Evolutionary conservation across 2,888 invertebrate genomes (phyloP).

Genomic region (Mermis nigrescens): DNA sequence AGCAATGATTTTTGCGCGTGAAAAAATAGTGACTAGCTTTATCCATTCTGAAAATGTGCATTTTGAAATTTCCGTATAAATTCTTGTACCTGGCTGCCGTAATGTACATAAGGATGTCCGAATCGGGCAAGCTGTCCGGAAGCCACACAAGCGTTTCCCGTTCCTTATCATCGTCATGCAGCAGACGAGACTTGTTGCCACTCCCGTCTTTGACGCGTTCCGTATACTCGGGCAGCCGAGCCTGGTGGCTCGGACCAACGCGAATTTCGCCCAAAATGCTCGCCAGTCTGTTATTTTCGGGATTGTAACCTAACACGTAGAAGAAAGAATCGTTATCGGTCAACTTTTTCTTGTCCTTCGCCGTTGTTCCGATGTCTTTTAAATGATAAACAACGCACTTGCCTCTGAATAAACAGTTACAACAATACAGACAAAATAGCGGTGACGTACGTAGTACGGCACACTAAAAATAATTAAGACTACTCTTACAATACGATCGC

Average conservation of each 20-base stretch:
- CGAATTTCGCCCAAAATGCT: constrained; percentile 43
- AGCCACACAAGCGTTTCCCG: constrained; percentile 76
- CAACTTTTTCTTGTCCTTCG: constrained; percentile 28
- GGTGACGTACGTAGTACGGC: too few species aligned
- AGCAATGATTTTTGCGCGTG: too few species aligned
- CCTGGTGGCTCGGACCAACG: constrained; percentile 44
- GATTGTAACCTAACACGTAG: constrained; percentile 41
- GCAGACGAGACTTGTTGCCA: background rate
- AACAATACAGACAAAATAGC: too few species aligned
- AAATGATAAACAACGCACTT: constrained; percentile 40
- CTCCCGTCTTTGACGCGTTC: background rate
- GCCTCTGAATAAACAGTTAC: too few species aligned
- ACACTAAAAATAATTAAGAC: too few species aligned
- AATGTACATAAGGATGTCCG: constrained; percentile 88
- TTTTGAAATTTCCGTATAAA: too few species aligned
- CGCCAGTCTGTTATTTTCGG: constrained; percentile 41
- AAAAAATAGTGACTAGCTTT: background rate
- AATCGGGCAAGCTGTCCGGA: constrained; percentile 67
- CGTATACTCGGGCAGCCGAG: background rate
- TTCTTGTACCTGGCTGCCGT: constrained; percentile 55
- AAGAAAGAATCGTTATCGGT: constrained; percentile 37
- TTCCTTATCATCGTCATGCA: background rate
- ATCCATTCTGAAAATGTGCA: background rate
- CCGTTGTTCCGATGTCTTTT: constrained; percentile 36
- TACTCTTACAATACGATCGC: too few species aligned